Conservation (phyloP, 2,888 invertebrate genomes). For the Scelioninae gen. 2 region DNA sequence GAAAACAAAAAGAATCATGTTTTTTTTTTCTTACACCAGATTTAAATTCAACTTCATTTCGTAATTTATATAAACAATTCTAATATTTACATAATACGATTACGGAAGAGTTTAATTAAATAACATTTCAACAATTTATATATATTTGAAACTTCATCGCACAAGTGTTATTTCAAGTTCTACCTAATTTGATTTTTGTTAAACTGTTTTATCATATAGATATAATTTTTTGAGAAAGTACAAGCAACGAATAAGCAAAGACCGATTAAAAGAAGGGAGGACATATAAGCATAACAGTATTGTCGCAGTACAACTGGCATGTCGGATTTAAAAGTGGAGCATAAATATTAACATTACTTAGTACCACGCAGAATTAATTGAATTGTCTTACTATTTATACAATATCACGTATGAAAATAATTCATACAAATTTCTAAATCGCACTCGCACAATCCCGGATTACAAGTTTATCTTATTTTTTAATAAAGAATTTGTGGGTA, state of each 20-base stretch:
- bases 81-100: neutral
- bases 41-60: neutral
- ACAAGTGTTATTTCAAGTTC: too few relatives aligned
- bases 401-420: too few relatives aligned
- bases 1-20: slow-evolving; percentile 1
- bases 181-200: too few relatives aligned
- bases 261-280: slow-evolving; percentile 14
- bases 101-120: neutral
- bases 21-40: too few relatives aligned
- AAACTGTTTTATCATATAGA: too few relatives aligned
- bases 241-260: neutral
- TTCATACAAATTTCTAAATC: slow-evolving; percentile 4
- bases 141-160: too few relatives aligned
- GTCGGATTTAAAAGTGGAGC: slow-evolving; percentile 48
- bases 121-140: too few relatives aligned
- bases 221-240: slow-evolving; percentile 13
- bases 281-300: slow-evolving; percentile 29
- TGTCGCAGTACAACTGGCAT: slow-evolving; percentile 5
- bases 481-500: too few relatives aligned
- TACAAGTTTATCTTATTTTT: too few relatives aligned
- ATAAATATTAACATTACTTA: slow-evolving; percentile 54
- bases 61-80: too few relatives aligned
- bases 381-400: slow-evolving; percentile 16
- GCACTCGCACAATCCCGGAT: neutral
- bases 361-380: slow-evolving; percentile 35